phyloP scores from a whole-genome alignment of 1,140 invertebrate genomes.

The Neodiprion fabricii region DNA sequence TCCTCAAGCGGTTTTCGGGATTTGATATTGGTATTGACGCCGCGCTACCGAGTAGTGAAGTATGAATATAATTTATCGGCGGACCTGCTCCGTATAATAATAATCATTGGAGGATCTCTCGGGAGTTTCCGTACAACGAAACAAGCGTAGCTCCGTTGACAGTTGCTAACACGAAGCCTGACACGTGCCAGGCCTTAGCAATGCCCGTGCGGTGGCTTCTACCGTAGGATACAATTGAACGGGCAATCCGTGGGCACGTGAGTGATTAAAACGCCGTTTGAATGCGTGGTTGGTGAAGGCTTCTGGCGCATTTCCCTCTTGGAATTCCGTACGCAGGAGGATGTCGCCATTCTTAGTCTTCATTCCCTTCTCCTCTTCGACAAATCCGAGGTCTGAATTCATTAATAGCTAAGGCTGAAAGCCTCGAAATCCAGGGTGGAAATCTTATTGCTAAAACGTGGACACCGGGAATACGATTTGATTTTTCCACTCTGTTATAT shows the following conservation, averaged over 20 bases:
- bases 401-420: not conserved
- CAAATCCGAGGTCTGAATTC: not conserved
- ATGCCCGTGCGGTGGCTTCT: not conserved
- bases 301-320: not conserved
- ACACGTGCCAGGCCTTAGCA: not conserved
- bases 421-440: too few species aligned
- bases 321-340: slow-evolving; percentile 4
- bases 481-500: too few species aligned
- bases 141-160: not conserved
- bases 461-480: too few species aligned
- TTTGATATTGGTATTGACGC: too few species aligned
- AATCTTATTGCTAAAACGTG: too few species aligned
- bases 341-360: not conserved
- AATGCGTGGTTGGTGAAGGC: not conserved
- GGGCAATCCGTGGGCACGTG: not conserved
- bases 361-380: not conserved
- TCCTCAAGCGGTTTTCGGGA: too few species aligned
- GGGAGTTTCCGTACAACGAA: not conserved
- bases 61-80: not conserved
- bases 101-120: not conserved
- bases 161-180: slow-evolving; percentile 5
- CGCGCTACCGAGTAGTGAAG: not conserved
- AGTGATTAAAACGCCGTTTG: slow-evolving; percentile 7
- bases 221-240: not conserved
- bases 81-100: not conserved